Evolutionary conservation across 2,888 invertebrate species (phyloP).

Genomic region (Catonia carolina): DNA sequence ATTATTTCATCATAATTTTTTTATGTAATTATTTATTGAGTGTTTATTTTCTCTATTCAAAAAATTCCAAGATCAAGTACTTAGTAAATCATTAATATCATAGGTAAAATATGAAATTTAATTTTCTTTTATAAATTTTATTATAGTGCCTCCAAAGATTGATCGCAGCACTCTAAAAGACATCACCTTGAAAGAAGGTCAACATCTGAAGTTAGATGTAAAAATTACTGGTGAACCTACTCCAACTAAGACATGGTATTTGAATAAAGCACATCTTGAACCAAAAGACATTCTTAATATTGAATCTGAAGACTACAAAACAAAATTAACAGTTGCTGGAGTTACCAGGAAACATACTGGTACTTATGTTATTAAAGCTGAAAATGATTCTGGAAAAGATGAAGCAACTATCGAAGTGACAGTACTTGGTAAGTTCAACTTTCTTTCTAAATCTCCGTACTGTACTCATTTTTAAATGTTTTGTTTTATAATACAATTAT

Average conservation of each 20-base stretch:
- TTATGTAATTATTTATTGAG: no score
- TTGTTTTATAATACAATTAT: no score
- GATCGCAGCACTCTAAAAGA: constrained; percentile 85
- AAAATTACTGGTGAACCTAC: constrained; percentile 95
- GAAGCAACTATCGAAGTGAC: constrained; percentile 78
- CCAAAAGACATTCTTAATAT: constrained; percentile 48
- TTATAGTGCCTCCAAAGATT: constrained; percentile 87
- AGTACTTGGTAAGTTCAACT: constrained; percentile 77
- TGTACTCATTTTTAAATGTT: no score
- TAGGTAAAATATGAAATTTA: no score
- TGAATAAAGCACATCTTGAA: constrained; percentile 75
- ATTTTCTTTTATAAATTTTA: no score
- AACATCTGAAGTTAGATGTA: constrained; percentile 81
- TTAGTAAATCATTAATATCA: no score
- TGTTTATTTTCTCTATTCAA: no score
- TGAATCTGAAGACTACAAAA: constrained; percentile 77
- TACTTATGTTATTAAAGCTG: constrained; percentile 76
- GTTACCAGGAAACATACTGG: constrained; percentile 75
- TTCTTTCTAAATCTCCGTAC: no score
- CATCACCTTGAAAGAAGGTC: constrained; percentile 86
- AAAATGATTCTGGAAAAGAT: constrained; percentile 82
- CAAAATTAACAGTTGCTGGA: constrained; percentile 67
- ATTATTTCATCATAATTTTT: no score
- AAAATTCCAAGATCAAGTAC: no score
- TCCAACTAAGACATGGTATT: constrained; percentile 89